Percentiles rank a stretch among this genome's conserved stretches.
These are phyloP conservation scores for Planococcus citri DNA, from an alignment of 1,140 invertebrate genomes.

Conservation along the genomic window DNA sequence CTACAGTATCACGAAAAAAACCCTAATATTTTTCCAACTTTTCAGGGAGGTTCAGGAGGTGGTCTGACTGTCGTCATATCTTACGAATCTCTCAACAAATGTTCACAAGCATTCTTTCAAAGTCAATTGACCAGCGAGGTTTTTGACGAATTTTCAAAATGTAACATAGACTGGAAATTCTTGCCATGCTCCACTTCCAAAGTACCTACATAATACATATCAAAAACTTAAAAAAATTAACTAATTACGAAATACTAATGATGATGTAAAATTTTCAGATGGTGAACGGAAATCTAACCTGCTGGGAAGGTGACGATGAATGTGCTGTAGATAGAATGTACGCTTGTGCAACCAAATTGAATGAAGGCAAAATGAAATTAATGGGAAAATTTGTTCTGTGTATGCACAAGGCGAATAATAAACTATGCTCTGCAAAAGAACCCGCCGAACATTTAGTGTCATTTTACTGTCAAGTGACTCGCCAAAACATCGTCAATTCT, in stretches of 20 bases:
- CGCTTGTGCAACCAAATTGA: neutral
- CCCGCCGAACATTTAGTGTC: no score
- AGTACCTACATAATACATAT: neutral
- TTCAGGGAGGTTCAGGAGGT: no score
- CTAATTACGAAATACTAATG: neutral
- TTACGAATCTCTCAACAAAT: neutral
- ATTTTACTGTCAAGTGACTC: no score
- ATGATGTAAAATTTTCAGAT: neutral
- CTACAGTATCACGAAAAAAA: no score
- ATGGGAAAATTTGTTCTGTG: neutral
- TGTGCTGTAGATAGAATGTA: neutral
- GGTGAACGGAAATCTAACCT: neutral
- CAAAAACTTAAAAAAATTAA: neutral
- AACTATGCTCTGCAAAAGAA: no score
- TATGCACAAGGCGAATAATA: neutral
- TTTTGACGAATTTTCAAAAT: neutral
- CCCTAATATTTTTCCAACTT: no score
- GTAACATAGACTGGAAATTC: neutral
- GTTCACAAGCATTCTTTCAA: neutral
- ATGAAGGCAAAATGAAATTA: neutral
- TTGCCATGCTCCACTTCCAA: neutral
- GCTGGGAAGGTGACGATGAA: neutral
- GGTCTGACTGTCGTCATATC: neutral
- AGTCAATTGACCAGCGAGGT: neutral
- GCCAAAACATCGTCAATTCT: no score